These are phyloP conservation scores for Autographa pulchrina DNA, from an alignment of 2,888 invertebrate genomes.

Conservation along the genomic window DNA sequence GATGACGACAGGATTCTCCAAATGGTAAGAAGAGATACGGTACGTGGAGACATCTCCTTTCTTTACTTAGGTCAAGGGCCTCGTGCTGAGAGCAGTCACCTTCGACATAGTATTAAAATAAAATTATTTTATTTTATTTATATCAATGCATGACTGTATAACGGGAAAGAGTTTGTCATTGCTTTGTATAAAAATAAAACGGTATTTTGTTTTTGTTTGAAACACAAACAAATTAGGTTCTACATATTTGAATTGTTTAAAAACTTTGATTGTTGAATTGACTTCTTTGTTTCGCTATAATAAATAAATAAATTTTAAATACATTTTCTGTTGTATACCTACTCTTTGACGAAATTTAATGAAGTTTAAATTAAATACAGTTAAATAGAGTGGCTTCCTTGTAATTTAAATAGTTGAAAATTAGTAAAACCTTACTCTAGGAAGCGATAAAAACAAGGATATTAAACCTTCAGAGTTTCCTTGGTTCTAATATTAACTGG, in stretches of 20 bases:
- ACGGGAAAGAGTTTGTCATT: background rate
- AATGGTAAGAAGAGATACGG: constrained; percentile 23
- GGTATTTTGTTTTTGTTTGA: background rate
- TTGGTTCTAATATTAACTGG: background rate
- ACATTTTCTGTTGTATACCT: no score
- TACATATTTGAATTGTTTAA: no score
- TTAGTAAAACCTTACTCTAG: background rate
- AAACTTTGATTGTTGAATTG: no score
- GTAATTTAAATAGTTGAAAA: background rate
- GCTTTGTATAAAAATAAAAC: background rate
- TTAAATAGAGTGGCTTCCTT: background rate
- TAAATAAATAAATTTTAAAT: no score
- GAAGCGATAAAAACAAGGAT: background rate
- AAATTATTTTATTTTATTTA: background rate
- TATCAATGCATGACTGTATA: background rate
- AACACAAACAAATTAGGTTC: no score
- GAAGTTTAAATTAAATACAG: background rate
- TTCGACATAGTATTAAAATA: constrained; percentile 24
- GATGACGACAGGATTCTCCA: constrained; percentile 15
- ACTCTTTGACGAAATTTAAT: no score
- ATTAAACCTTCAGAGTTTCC: background rate
- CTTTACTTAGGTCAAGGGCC: constrained; percentile 45
- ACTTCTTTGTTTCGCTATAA: no score
- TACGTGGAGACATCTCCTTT: constrained; percentile 19
- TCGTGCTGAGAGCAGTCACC: constrained; percentile 32